phyloP scores from a whole-genome alignment of 2,797 vertebrate genomes.

The Coregonus sp. region DNA sequence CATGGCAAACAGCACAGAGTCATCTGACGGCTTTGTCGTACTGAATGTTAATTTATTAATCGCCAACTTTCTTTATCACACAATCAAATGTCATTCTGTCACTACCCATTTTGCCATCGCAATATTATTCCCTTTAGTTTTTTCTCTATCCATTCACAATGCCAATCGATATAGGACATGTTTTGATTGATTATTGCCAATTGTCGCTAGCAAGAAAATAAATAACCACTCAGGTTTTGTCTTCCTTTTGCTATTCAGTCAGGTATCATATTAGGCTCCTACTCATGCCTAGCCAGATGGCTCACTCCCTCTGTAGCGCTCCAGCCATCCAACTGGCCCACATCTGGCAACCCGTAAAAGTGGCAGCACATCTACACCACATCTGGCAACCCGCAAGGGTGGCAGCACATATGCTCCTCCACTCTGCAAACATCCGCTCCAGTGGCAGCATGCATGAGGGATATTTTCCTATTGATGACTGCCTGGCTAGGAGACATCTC shows the following conservation, averaged over 20 bases:
- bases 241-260: not conserved
- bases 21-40: slow-evolving; percentile 37
- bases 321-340: slow-evolving; percentile 17
- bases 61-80: slow-evolving; percentile 32
- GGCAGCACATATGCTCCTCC: slow-evolving; percentile 52
- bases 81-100: slow-evolving; percentile 21
- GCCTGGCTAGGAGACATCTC: slow-evolving; percentile 44
- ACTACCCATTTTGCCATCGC: slow-evolving; percentile 27
- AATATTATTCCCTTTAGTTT: slow-evolving; percentile 11
- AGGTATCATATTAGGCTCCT: not conserved
- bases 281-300: not conserved
- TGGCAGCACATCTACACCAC: slow-evolving; percentile 58
- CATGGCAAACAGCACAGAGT: slow-evolving; percentile 32
- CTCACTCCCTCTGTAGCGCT: not conserved
- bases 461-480: slow-evolving; percentile 55
- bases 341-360: slow-evolving; percentile 58
- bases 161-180: slow-evolving; percentile 29
- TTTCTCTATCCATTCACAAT: not conserved
- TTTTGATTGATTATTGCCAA: slow-evolving; percentile 10
- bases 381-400: slow-evolving; percentile 56
- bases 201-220: slow-evolving; percentile 31
- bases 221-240: not conserved
- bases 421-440: slow-evolving; percentile 22
- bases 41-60: slow-evolving; percentile 47
- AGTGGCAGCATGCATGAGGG: slow-evolving; percentile 38